Conservation (phyloP, 2,888 invertebrate genomes). For the Andricus curvator region DNA sequence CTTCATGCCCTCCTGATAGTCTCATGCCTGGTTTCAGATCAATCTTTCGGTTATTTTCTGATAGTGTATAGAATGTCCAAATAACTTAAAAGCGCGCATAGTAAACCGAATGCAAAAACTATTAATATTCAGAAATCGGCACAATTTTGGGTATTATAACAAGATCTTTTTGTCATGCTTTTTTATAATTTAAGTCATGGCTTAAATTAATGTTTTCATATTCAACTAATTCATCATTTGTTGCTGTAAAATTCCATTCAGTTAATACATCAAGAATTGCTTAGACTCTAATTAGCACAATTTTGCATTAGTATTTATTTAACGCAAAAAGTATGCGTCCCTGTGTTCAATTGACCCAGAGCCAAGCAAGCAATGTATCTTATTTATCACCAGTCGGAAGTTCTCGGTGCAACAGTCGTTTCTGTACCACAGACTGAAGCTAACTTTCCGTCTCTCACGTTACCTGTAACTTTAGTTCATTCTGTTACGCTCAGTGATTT, state of each 20-base stretch:
- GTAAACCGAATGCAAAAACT: too few species aligned
- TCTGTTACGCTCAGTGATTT: slow-evolving; percentile 30
- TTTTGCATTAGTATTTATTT: background rate
- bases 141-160: too few species aligned
- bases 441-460: slow-evolving; percentile 29
- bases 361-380: background rate
- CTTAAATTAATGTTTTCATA: background rate
- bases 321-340: background rate
- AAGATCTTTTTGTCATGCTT: too few species aligned
- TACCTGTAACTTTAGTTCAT: slow-evolving; percentile 15
- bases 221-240: background rate
- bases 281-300: background rate
- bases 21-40: too few species aligned
- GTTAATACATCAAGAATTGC: background rate
- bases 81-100: too few species aligned
- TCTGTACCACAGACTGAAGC: slow-evolving; percentile 6
- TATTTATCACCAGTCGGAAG: slow-evolving; percentile 18
- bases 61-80: too few species aligned
- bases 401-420: slow-evolving; percentile 2
- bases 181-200: too few species aligned
- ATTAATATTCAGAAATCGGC: too few species aligned
- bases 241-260: background rate
- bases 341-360: background rate
- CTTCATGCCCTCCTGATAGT: too few species aligned
- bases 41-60: too few species aligned